Evolutionary conservation across 2,888 invertebrate species (phyloP).

Genomic region (Hirtodrosophila trivittata): DNA sequence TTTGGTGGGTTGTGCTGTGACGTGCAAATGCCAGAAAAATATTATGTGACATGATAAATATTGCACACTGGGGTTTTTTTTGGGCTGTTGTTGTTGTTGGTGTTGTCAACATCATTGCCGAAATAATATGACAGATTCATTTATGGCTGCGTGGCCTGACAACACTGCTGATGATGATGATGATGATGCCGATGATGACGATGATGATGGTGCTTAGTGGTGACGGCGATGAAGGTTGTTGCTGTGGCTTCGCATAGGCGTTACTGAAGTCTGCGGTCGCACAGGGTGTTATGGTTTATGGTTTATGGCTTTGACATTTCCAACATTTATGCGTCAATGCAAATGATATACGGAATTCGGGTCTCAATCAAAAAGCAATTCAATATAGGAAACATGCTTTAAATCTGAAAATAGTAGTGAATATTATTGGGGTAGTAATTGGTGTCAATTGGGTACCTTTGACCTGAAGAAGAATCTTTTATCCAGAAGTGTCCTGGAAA

Average conservation of each 20-base stretch:
- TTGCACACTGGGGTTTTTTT: constrained; percentile 66
- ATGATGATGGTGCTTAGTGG: constrained; percentile 22
- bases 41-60: constrained; percentile 80
- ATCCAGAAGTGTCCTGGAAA: too few relatives aligned
- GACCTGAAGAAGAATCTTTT: too few relatives aligned
- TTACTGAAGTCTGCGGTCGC: constrained; percentile 40
- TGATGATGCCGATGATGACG: constrained; percentile 23
- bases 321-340: constrained; percentile 51
- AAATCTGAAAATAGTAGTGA: too few relatives aligned
- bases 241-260: constrained; percentile 47
- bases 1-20: constrained; percentile 49
- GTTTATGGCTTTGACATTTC: constrained; percentile 76
- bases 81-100: constrained; percentile 25
- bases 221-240: constrained; percentile 2
- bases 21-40: constrained; percentile 82
- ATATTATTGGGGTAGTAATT: background rate
- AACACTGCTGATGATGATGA: constrained; percentile 32
- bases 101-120: constrained; percentile 76
- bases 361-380: background rate
- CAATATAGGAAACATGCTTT: background rate
- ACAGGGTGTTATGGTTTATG: constrained; percentile 54
- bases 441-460: too few relatives aligned
- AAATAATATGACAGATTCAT: constrained; percentile 80
- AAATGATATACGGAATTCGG: constrained; percentile 27
- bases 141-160: constrained; percentile 57